Percentiles rank a stretch among this genome's conserved stretches.
phyloP scores from a whole-genome alignment of 1,140 invertebrate species.

The Lineus longissimus region DNA sequence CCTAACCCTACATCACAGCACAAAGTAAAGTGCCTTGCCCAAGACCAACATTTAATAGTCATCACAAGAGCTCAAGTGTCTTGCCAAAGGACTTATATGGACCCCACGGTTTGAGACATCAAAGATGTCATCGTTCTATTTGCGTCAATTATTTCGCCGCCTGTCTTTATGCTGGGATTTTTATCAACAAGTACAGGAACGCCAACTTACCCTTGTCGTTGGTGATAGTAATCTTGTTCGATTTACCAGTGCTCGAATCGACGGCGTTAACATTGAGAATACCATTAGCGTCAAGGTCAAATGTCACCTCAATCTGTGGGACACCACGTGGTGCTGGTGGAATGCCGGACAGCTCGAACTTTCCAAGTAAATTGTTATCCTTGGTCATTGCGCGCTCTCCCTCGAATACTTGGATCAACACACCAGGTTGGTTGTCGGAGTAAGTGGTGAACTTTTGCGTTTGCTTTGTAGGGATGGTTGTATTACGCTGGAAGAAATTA shows the following conservation, averaged over 20 bases:
- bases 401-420: conserved; percentile 66
- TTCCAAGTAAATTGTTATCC: conserved; percentile 77
- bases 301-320: conserved; percentile 68
- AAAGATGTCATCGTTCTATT: too few species aligned
- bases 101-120: too few species aligned
- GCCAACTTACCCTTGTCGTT: conserved; percentile 75
- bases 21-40: too few species aligned
- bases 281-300: conserved; percentile 62
- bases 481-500: conserved; percentile 26
- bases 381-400: conserved; percentile 61
- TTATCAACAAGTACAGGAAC: too few species aligned
- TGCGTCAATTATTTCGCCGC: too few species aligned
- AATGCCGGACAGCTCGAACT: conserved; percentile 87
- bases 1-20: too few species aligned
- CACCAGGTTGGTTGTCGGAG: conserved; percentile 68
- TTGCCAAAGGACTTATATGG: too few species aligned
- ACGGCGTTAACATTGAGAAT: conserved; percentile 52
- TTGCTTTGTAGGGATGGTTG: conserved; percentile 46
- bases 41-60: too few species aligned
- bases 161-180: too few species aligned
- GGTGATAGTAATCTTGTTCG: conserved; percentile 95
- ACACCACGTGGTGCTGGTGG: conserved; percentile 88
- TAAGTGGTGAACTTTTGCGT: conserved; percentile 50
- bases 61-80: too few species aligned
- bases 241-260: conserved; percentile 63